Evolutionary conservation across 2,113 vertebrate genomes (phyloP).

Genomic region (Lycaon pictus): DNA sequence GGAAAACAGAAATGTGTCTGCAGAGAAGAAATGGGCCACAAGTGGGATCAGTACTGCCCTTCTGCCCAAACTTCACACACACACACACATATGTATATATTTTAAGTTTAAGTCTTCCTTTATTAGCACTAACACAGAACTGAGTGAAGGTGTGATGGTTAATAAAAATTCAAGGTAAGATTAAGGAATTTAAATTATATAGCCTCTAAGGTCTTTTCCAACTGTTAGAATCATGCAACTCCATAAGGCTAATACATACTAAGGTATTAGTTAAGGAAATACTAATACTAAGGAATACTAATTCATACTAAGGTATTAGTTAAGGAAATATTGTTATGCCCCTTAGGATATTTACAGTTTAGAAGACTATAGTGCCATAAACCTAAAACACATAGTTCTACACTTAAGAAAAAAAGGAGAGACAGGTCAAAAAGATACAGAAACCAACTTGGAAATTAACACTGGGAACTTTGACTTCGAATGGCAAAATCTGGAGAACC

Average conservation of each 20-base stretch:
- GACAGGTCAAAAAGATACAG: background rate
- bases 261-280: background rate
- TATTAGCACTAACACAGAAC: background rate
- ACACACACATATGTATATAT: background rate
- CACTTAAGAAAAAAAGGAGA: background rate
- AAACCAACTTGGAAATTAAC: background rate
- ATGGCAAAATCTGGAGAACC: background rate
- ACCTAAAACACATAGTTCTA: background rate
- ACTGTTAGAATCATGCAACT: background rate
- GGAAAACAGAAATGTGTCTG: constrained; percentile 4
- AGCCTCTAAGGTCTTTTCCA: background rate
- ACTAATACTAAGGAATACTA: too few species aligned
- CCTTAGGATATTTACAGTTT: background rate
- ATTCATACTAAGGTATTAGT: too few species aligned
- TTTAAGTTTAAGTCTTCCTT: background rate
- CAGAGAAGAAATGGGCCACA: background rate
- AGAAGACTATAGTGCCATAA: background rate
- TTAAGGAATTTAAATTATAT: background rate
- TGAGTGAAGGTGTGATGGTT: background rate
- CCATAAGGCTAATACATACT: background rate
- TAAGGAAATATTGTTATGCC: background rate
- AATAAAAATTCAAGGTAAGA: background rate
- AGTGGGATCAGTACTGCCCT: background rate
- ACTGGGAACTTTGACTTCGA: background rate
- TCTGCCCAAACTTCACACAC: background rate